Evolutionary conservation across 2,888 invertebrate species (phyloP).

Genomic region (Lasioglossum calceatum): DNA sequence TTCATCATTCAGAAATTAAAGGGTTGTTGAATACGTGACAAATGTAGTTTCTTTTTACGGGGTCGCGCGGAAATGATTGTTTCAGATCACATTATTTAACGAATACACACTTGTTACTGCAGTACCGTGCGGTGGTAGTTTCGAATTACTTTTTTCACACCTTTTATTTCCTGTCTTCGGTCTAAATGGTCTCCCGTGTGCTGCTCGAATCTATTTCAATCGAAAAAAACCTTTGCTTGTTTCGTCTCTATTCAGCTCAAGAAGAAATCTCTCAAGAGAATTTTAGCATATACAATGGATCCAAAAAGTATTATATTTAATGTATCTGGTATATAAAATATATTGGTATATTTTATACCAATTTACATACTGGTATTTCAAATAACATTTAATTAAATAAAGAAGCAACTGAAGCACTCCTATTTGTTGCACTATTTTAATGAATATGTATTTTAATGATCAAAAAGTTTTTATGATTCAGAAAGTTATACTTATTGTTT

Average conservation of each 20-base stretch:
- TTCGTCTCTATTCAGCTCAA: background rate
- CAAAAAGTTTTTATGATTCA: too few relatives aligned
- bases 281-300: too few relatives aligned
- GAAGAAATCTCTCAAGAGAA: background rate
- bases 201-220: background rate
- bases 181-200: background rate
- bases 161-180: background rate
- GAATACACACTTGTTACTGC: background rate
- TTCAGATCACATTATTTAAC: background rate
- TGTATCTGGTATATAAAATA: too few relatives aligned
- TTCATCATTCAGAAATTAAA: constrained; percentile 56
- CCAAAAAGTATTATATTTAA: too few relatives aligned
- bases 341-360: too few relatives aligned
- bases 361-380: too few relatives aligned
- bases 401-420: too few relatives aligned
- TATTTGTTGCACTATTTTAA: too few relatives aligned
- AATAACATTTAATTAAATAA: too few relatives aligned
- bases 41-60: constrained; percentile 15
- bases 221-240: background rate
- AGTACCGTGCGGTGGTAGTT: background rate
- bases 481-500: too few relatives aligned
- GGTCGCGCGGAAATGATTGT: constrained; percentile 12
- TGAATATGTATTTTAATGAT: too few relatives aligned
- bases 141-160: background rate
- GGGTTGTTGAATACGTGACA: constrained; percentile 21